Percentiles rank a stretch among this genome's conserved stretches.
Conservation (phyloP, 2,888 invertebrate species). For the Philhelius pedissequus region DNA sequence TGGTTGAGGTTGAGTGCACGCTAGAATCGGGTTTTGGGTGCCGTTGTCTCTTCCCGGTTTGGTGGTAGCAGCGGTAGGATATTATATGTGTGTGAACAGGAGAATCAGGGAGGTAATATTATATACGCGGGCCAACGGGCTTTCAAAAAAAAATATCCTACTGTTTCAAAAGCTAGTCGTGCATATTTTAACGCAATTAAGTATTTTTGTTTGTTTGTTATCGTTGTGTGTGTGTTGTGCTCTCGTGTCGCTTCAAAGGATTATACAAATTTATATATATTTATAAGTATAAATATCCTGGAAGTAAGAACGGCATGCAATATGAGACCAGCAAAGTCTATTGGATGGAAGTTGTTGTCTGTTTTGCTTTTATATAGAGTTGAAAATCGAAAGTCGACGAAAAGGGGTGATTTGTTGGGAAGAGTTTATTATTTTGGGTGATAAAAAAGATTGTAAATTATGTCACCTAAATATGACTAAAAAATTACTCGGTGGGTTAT, state of each 20-base stretch:
- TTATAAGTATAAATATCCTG: not conserved
- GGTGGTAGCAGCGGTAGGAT: slow-evolving; percentile 11
- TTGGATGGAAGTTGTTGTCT: not conserved
- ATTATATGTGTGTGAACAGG: slow-evolving; percentile 23
- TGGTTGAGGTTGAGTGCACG: slow-evolving; percentile 64
- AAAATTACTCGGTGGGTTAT: not conserved
- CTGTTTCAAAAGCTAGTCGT: slow-evolving; percentile 35
- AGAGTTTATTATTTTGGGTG: slow-evolving; percentile 36
- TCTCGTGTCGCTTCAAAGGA: slow-evolving; percentile 39
- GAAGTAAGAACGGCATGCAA: slow-evolving; percentile 26
- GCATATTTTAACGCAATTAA: slow-evolving; percentile 68
- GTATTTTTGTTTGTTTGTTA: slow-evolving; percentile 59
- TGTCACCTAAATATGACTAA: not conserved
- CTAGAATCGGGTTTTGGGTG: not conserved
- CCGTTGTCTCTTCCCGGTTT: not conserved
- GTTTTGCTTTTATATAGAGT: not conserved
- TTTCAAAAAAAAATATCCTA: slow-evolving; percentile 31
- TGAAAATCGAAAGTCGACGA: slow-evolving; percentile 49
- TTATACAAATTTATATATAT: too few relatives aligned
- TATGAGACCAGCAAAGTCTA: not conserved
- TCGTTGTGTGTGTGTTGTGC: not conserved
- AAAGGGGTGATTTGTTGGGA: slow-evolving; percentile 66
- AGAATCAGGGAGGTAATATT: slow-evolving; percentile 55
- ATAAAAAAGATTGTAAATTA: slow-evolving; percentile 1
- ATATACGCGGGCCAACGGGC: slow-evolving; percentile 59